phyloP scores from a whole-genome alignment of 2,888 invertebrate species.

The Octonoba sinensis region DNA sequence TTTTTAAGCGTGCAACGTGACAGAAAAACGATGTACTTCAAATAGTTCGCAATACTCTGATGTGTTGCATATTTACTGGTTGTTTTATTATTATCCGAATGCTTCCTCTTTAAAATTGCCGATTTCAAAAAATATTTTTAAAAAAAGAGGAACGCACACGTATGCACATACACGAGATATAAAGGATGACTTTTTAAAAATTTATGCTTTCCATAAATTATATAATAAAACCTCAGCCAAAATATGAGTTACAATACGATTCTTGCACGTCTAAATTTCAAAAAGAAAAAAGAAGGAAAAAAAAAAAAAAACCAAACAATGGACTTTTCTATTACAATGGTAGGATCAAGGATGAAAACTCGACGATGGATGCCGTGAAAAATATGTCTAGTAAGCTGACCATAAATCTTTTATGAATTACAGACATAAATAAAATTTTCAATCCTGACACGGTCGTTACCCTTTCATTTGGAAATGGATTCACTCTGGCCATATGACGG shows the following conservation, averaged over 20 bases:
- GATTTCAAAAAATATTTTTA: too few relatives aligned
- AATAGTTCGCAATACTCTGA: too few relatives aligned
- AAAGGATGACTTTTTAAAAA: neutral
- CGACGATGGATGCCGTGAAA: slow-evolving; percentile 7
- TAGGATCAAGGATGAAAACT: neutral
- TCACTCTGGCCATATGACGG: too few relatives aligned
- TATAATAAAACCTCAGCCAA: neutral
- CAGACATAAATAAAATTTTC: slow-evolving; percentile 14
- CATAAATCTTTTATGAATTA: slow-evolving; percentile 5
- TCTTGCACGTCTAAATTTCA: slow-evolving; percentile 12
- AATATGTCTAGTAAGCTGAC: neutral
- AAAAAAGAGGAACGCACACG: too few relatives aligned
- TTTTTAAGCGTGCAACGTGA: too few relatives aligned
- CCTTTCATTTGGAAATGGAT: slow-evolving; percentile 1
- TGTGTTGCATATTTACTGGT: too few relatives aligned
- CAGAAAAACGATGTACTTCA: too few relatives aligned
- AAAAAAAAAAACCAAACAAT: neutral
- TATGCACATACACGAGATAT: neutral
- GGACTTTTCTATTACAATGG: slow-evolving; percentile 10
- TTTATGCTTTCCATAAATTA: slow-evolving; percentile 14
- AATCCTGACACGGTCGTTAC: slow-evolving; percentile 6
- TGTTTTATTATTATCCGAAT: too few relatives aligned
- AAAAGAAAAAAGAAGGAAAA: slow-evolving; percentile 1
- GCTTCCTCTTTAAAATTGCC: too few relatives aligned
- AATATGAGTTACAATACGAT: slow-evolving; percentile 18